phyloP scores from a whole-genome alignment of 2,113 vertebrate species.

The Collichthys lucidus region DNA sequence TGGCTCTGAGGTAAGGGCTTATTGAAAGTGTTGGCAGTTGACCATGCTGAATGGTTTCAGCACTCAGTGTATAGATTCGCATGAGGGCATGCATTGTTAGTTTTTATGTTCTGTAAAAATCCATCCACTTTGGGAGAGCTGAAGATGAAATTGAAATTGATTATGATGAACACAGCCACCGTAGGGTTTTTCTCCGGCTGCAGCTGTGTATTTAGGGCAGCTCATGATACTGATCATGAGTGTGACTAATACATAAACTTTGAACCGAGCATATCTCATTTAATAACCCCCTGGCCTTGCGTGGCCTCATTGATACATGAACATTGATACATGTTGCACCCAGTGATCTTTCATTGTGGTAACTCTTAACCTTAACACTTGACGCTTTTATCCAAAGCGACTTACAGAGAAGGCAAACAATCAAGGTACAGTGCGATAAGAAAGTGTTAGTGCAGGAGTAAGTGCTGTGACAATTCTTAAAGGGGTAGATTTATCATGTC shows the following conservation, averaged over 20 bases:
- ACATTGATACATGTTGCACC: background rate
- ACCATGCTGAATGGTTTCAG: background rate
- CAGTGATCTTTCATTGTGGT: no score
- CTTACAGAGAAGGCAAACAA: no score
- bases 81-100: background rate
- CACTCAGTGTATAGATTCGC: background rate
- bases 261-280: background rate
- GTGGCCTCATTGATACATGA: background rate
- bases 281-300: background rate
- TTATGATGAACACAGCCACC: background rate
- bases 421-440: no score
- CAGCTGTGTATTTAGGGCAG: background rate
- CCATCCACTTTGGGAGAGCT: background rate
- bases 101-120: background rate
- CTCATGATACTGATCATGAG: background rate
- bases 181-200: background rate
- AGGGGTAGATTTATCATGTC: no score
- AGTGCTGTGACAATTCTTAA: no score
- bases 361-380: no score
- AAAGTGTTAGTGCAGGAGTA: no score
- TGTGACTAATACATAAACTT: background rate
- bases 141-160: background rate
- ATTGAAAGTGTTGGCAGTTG: background rate
- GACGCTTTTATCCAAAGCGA: no score
- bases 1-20: slow-evolving; percentile 90